Conservation (phyloP, 2,888 invertebrate species). For the Prosapia bicincta region DNA sequence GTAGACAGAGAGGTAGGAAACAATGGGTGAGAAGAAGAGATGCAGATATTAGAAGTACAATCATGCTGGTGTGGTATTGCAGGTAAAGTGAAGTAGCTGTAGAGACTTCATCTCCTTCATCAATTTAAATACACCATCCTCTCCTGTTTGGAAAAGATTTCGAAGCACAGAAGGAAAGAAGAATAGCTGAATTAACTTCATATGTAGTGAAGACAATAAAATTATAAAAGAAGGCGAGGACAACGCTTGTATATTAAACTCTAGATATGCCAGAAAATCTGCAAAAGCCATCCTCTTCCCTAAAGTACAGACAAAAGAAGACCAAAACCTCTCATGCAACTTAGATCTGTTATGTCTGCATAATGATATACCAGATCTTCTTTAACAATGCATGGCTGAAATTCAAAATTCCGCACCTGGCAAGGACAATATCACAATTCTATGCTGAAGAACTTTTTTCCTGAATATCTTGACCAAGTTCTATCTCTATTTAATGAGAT, state of each 20-base stretch:
- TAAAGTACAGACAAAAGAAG: not conserved
- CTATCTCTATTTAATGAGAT: slow-evolving; percentile 5
- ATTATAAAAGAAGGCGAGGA: slow-evolving; percentile 2
- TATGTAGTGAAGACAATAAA: not conserved
- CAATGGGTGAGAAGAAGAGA: slow-evolving; percentile 3
- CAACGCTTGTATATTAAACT: not conserved
- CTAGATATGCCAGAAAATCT: slow-evolving; percentile 4
- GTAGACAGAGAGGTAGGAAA: slow-evolving; percentile 5
- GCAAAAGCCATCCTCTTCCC: not conserved
- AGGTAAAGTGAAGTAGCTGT: not conserved
- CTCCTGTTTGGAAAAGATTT: too few species aligned
- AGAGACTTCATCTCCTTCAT: too few species aligned
- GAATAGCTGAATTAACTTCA: not conserved
- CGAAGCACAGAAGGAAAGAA: not conserved
- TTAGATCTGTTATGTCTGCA: not conserved
- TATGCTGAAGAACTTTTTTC: not conserved
- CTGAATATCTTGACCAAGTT: not conserved
- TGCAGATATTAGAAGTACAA: not conserved
- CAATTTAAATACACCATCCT: slow-evolving; percentile 4
- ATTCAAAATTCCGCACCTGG: slow-evolving; percentile 6
- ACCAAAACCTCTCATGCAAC: not conserved
- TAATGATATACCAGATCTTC: not conserved
- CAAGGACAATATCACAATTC: slow-evolving; percentile 4
- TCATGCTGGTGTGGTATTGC: not conserved
- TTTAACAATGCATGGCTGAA: slow-evolving; percentile 4